Evolutionary conservation across 2,888 invertebrate species (phyloP), one percentile per base, ranked within the genome.

Genomic region (Oligia fasciuncula): DNA sequence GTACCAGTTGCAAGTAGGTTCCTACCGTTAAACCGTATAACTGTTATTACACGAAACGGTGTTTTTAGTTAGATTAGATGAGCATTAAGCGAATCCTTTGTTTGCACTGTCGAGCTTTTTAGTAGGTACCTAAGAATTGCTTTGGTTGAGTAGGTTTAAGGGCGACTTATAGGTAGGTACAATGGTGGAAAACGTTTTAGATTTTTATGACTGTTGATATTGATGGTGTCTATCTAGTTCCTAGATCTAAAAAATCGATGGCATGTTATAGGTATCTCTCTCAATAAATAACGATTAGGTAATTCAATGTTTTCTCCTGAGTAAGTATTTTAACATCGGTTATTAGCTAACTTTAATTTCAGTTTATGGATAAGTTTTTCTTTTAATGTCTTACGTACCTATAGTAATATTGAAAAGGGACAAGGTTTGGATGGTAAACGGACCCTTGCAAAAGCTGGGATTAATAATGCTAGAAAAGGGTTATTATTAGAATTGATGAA

Each of bases 21-120:
- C 40, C n/a, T 65, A 65, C 49, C 23, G 63, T 67, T 63, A 54
- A 67, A 70, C 62, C 46, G 72, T 46, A 65, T 69, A 81, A 76
- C 60, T 43, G 66, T 83, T 77, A 75, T 67, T 54, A 72, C 71
- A 79, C 57, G 51, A 51, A 79, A 79, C 40, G 70, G 65, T 76
- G 54, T 79, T 76, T 78, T 86, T 76, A 84, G 76, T 86, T 72
- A 83, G 73, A 84, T 84, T 72, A 76, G 73, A 76, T 17, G 60
- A 49, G 71, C 46, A 85, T 71, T 73, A 77, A 65, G 19, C 51
- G 66, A 77, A 68, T 46, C 63, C 63, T 85, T 82, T 85, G 77
- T 77, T 73, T 63, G 57, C 35, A 51, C 4, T 49, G 86, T 35
- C 14, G 67, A 67, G 71, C n/a, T 71, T 83, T 77, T 77, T 82